Evolutionary conservation across 2,113 vertebrate species (phyloP).

Genomic region (Epinephelus moara): DNA sequence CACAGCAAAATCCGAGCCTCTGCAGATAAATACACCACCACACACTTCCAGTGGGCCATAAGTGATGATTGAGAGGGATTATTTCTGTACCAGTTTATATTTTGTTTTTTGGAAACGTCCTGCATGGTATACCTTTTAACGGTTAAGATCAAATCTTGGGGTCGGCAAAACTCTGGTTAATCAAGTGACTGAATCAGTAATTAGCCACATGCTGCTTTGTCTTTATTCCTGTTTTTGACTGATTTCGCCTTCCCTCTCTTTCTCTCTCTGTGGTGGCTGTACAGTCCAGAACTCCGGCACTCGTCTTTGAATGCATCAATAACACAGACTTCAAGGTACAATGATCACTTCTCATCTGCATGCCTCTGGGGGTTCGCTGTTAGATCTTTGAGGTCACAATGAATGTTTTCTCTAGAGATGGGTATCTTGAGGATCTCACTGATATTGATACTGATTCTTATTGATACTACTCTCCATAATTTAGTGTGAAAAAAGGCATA

Average conservation of each 20-base stretch:
- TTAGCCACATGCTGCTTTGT: background rate
- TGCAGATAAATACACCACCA: too few relatives aligned
- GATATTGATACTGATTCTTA: too few relatives aligned
- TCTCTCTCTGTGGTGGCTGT: conserved; percentile 30
- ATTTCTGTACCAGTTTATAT: too few relatives aligned
- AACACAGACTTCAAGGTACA: conserved; percentile 99
- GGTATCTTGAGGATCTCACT: too few relatives aligned
- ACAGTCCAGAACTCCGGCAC: conserved; percentile 96
- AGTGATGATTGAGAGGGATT: too few relatives aligned
- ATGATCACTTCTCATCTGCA: conserved; percentile 25
- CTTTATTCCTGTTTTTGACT: background rate
- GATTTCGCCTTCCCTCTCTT: background rate
- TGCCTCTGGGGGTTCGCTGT: background rate
- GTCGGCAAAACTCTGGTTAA: background rate
- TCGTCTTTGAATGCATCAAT: conserved; percentile 99
- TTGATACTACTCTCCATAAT: too few relatives aligned
- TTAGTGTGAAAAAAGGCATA: too few relatives aligned
- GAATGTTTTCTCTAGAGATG: background rate
- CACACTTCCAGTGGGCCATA: too few relatives aligned
- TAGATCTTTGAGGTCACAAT: background rate
- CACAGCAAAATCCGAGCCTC: too few relatives aligned
- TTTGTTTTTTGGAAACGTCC: too few relatives aligned
- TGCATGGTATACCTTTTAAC: background rate
- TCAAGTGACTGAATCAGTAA: conserved; percentile 18
- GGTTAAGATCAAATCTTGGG: background rate